Evolutionary conservation across 2,797 vertebrate genomes (phyloP).

Genomic region (Oceanodroma leucorhoa): DNA sequence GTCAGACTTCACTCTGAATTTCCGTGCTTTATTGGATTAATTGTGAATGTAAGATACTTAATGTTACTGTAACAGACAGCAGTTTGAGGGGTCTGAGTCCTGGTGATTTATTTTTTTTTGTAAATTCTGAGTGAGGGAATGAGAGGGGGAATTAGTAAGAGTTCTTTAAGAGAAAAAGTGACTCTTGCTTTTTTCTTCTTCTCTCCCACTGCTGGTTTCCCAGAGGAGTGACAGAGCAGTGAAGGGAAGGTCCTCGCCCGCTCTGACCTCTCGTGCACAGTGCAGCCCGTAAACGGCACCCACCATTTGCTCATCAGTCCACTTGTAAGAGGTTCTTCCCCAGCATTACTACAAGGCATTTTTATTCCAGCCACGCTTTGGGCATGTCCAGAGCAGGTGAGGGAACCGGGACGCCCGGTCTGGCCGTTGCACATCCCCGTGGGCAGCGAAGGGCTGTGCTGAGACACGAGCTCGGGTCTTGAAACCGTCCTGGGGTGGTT

Average conservation of each 20-base stretch:
- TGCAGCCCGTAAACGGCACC: background rate
- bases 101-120: background rate
- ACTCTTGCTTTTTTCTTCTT: background rate
- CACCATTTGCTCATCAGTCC: background rate
- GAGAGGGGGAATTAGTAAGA: background rate
- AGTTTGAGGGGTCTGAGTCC: background rate
- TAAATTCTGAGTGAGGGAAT: background rate
- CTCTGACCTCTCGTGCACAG: background rate
- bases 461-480: background rate
- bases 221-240: background rate
- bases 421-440: rapidly evolving
- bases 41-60: background rate
- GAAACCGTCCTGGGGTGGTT: background rate
- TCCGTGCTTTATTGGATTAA: background rate
- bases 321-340: background rate
- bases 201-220: background rate
- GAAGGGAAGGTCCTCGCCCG: background rate
- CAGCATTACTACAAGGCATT: background rate
- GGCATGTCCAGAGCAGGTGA: background rate
- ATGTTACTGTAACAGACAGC: background rate
- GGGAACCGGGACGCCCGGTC: background rate
- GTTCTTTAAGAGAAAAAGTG: background rate
- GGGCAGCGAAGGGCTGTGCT: background rate
- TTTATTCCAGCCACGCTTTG: background rate
- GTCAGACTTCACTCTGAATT: background rate